Base-by-base conservation (phyloP, 2,113 vertebrate genomes). In the Entomyzon cyanotis region DNA sequence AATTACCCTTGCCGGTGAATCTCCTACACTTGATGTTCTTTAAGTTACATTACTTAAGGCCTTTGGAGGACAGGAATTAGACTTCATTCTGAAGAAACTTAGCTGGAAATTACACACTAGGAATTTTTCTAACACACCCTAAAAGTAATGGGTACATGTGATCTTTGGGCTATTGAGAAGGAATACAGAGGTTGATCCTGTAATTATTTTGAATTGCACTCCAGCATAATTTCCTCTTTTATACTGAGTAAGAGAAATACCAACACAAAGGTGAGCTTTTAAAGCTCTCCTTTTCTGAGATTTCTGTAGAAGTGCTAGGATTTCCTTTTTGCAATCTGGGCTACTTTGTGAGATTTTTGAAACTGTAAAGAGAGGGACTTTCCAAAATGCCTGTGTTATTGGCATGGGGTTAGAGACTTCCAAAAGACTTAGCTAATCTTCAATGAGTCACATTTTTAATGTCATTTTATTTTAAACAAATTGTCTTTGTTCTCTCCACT, bases 151-250 rank as follows among this genome's bases (percentile, higher is more conserved):
- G 44, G 24, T 89, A 64, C 31, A 22, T 52, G 62, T 83, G 88
- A 88, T 88, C 84, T 93, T 87, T 80, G 53, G 81, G 30, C 46
- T 90, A 8, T 82, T 91, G 62, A 79, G 70, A 87, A 93, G 80
- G 46, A 89, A 65, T 80, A 53, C 12, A 63, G 70, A 90, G 12
- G 59, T n/a, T 85, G 70, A 89, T 95, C 49, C 58, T 93, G 42
- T 87, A 69, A 84, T 81, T 92, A 59, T 64, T 90, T 91, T 65
- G 70, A 76, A 76, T 70, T 85, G 37, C 79, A 65, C 14, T 89
- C 14, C 27, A 64, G 20, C 31, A 37, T 93, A 15, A 75, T 88
- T 88, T 87, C 23, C 19, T 76, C 24, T 92, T 92, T 90, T 91
- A 70, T 73, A 18, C 42, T 63, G 53, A 83, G 27, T 55, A 69